A percentile compares a stretch with the other conserved stretches of the same genome.
These are phyloP conservation scores for Crocallis elinguaria DNA, from an alignment of 2,888 invertebrate genomes.

Conservation along the genomic window DNA sequence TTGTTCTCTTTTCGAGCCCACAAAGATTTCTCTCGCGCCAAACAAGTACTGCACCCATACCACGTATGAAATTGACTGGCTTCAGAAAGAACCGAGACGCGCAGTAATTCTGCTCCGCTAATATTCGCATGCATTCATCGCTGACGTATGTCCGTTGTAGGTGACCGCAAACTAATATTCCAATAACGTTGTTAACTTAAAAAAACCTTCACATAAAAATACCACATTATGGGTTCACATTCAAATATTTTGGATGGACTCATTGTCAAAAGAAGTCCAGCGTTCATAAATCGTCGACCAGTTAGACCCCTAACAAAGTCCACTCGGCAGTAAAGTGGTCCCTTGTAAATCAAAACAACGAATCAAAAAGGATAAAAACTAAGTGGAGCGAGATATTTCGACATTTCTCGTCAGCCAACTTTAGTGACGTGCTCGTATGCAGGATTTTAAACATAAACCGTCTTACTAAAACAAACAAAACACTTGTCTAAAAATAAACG, in stretches of 20 bases:
- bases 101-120: background rate
- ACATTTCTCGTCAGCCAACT: conserved; percentile 63
- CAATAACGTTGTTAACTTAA: conserved; percentile 54
- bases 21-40: too few species aligned
- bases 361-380: conserved; percentile 74
- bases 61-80: too few species aligned
- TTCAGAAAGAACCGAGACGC: too few species aligned
- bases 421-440: conserved; percentile 52
- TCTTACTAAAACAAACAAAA: too few species aligned
- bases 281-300: conserved; percentile 76
- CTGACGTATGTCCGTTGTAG: conserved; percentile 27
- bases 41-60: too few species aligned
- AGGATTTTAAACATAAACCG: background rate
- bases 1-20: too few species aligned
- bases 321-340: conserved; percentile 76
- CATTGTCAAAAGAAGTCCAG: conserved; percentile 65
- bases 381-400: conserved; percentile 58
- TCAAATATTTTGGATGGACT: conserved; percentile 74
- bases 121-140: conserved; percentile 28
- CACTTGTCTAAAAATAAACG: too few species aligned
- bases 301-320: conserved; percentile 81
- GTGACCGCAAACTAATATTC: conserved; percentile 53
- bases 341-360: conserved; percentile 81
- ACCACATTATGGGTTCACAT: conserved; percentile 68
- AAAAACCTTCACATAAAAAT: conserved; percentile 49